Evolutionary conservation across 2,888 invertebrate genomes (phyloP), one percentile per base, ranked within the genome.

Genomic region (Pogonocherus hispidulus): DNA sequence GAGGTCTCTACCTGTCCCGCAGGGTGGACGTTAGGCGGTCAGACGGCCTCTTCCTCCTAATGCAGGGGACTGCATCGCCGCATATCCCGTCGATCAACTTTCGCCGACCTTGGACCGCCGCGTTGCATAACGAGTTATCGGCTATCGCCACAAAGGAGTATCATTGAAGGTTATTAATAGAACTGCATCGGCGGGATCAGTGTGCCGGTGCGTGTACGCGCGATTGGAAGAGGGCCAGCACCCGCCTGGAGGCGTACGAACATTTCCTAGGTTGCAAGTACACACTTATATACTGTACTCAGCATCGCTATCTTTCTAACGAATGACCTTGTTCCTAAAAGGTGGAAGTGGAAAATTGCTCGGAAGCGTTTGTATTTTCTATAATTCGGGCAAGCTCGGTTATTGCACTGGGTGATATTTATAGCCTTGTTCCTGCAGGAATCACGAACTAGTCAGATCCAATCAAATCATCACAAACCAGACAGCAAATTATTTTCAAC

Each of bases 91-190:
- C 70, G 73, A 79, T 79, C 80, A 78, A 80, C 82, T 83, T 83
- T 82, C 82, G 81, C 82, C 82, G 82, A 74, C 83, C 83, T 82
- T 83, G 82, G 79, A 81, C 41, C 41, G 81, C 16, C n/a, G 67
- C 60, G 74, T 82, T 83, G 80, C 82, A 80, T 82, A 83, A 83
- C 79, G 55, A 51, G 70, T 76, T 75, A 77, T 77, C 76, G 76
- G 75, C 76, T 41, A 41, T 41, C 41, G 14, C 57, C 73, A 80
- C 79, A 80, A 74, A 79, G 80, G 79, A 77, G 78, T 76, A 75
- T 76, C 74, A 73, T 70, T 78, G 76, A 74, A 66, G 60, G 71
- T 79, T 81, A 82, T 81, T 81, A 80, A 81, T 81, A 82, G 79
- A 63, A 67, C 54, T 54, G 60, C 63, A 59, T 68, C 57, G 68